phyloP scores from a whole-genome alignment of 1,140 invertebrate species.

The Pogonomyrmex barbatus region DNA sequence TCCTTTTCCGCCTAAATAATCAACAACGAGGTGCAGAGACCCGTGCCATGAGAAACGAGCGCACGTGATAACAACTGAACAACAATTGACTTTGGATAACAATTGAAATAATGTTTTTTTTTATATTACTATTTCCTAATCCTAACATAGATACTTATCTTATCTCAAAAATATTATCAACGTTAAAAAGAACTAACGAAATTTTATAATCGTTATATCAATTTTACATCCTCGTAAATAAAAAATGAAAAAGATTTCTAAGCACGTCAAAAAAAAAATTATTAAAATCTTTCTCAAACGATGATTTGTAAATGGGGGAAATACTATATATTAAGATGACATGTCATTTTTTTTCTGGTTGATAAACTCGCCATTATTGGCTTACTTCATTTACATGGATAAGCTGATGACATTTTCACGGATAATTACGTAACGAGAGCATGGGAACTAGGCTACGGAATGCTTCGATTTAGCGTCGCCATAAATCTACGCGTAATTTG shows the following conservation, averaged over 20 bases:
- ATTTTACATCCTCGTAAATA: not conserved
- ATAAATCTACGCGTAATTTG: slow-evolving; percentile 71
- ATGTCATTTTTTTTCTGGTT: not conserved
- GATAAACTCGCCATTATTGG: not conserved
- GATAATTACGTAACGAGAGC: slow-evolving; percentile 56
- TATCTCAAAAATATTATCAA: not conserved
- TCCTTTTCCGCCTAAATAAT: slow-evolving; percentile 76
- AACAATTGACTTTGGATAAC: not conserved
- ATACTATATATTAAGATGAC: not conserved
- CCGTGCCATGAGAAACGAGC: slow-evolving; percentile 68
- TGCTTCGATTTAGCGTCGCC: slow-evolving; percentile 66
- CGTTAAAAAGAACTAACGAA: not conserved
- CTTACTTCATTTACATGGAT: slow-evolving; percentile 31
- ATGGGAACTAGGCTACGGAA: slow-evolving; percentile 66
- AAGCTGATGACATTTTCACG: slow-evolving; percentile 44
- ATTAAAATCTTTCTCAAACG: not conserved
- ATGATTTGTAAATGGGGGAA: not conserved
- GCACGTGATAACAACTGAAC: not conserved
- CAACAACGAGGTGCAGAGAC: slow-evolving; percentile 55
- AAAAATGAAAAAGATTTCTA: not conserved
- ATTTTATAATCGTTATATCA: not conserved
- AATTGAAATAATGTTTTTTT: not conserved
- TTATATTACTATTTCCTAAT: not conserved
- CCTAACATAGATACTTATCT: not conserved
- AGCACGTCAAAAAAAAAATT: not conserved